Evolutionary conservation across 92 coral and sea anemone species (phyloP).

Genomic region (Pocillopora meandrina): DNA sequence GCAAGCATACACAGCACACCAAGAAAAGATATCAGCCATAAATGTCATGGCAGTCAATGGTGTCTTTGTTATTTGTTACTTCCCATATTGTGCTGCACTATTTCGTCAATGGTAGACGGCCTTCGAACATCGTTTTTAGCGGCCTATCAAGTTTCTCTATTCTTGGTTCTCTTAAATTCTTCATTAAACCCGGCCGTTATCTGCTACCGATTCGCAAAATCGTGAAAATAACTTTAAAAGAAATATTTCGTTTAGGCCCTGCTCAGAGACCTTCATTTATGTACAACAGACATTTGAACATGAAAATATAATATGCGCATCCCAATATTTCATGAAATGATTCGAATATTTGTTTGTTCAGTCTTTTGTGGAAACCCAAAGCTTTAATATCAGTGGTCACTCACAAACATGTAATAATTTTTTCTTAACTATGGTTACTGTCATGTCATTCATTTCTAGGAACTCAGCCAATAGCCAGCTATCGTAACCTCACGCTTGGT

Average conservation of each 20-base stretch:
- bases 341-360: no score
- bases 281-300: no score
- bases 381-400: no score
- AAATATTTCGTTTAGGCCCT: not conserved
- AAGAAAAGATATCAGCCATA: not conserved
- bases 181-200: not conserved
- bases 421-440: no score
- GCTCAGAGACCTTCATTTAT: no score
- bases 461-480: no score
- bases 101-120: not conserved
- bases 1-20: not conserved
- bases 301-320: no score
- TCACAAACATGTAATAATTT: no score
- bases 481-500: no score
- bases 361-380: no score
- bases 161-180: not conserved
- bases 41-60: not conserved
- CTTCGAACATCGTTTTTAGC: not conserved
- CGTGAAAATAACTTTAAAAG: not conserved
- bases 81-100: not conserved
- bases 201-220: constrained; percentile 3
- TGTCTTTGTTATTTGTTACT: not conserved
- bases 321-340: no score
- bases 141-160: not conserved
- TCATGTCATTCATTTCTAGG: no score